Evolutionary conservation across 2,113 vertebrate species (phyloP).

Genomic region (Lichenostomus cassidix): DNA sequence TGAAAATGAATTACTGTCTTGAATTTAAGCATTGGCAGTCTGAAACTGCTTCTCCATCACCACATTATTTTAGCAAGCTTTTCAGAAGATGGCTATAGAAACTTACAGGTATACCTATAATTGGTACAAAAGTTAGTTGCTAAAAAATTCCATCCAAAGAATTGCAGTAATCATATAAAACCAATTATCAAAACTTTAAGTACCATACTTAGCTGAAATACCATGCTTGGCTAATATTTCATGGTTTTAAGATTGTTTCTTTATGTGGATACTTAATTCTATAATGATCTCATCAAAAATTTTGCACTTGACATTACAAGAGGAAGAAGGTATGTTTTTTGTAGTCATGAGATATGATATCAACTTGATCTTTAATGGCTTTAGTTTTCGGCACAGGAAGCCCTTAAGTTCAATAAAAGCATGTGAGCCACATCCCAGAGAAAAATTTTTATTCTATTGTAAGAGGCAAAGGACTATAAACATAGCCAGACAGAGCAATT

Average conservation of each 20-base stretch:
- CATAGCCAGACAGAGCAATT: not conserved
- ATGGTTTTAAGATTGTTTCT: not conserved
- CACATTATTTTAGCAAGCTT: not conserved
- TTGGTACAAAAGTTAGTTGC: not conserved
- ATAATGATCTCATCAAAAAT: not conserved
- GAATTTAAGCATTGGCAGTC: not conserved
- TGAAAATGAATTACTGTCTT: not conserved
- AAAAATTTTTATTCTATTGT: not conserved
- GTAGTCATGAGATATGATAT: rapidly evolving
- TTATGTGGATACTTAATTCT: not conserved
- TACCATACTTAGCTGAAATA: not conserved
- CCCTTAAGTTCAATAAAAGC: not conserved
- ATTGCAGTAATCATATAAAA: not conserved
- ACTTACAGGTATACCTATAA: not conserved
- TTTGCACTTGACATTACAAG: not conserved
- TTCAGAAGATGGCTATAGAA: not conserved
- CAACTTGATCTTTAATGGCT: not conserved
- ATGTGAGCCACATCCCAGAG: not conserved
- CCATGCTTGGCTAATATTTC: not conserved
- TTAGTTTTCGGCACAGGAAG: not conserved
- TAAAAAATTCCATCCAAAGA: not conserved
- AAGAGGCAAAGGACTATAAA: not conserved
- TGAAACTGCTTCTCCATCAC: not conserved
- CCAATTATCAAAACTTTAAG: not conserved
- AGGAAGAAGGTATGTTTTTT: not conserved